These are phyloP conservation scores for Hippocampus mohnikei DNA, from an alignment of 2,113 vertebrate species.

Conservation along the genomic window DNA sequence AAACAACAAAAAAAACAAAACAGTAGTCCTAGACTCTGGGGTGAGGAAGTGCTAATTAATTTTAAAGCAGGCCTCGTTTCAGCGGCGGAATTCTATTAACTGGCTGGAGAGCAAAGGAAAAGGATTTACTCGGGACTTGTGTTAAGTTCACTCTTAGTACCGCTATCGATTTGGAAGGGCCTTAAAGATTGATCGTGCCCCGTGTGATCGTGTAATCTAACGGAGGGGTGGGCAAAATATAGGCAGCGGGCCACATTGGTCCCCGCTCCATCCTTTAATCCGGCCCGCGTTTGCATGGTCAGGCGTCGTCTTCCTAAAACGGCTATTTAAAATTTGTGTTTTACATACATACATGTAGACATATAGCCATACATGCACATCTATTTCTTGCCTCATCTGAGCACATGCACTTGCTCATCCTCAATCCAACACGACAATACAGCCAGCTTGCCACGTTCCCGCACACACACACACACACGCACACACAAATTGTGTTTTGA, in stretches of 20 bases:
- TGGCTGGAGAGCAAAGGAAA: slow-evolving; percentile 11
- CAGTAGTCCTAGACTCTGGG: slow-evolving; percentile 42
- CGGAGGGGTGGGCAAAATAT: not conserved
- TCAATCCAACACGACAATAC: not conserved
- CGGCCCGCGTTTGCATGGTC: not conserved
- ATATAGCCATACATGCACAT: too few species aligned
- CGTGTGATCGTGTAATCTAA: not conserved
- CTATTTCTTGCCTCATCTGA: too few species aligned
- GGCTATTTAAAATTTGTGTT: not conserved
- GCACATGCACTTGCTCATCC: too few species aligned
- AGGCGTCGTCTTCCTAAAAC: not conserved
- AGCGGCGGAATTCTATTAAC: slow-evolving; percentile 5
- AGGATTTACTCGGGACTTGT: slow-evolving; percentile 1
- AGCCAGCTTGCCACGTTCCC: not conserved
- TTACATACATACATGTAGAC: too few species aligned
- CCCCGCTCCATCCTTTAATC: not conserved
- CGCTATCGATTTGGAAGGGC: not conserved
- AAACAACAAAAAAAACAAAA: slow-evolving; percentile 24
- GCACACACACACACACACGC: too few species aligned
- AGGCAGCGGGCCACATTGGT: not conserved
- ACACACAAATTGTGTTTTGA: slow-evolving; percentile 11
- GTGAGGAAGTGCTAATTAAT: slow-evolving; percentile 16
- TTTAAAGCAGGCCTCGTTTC: slow-evolving; percentile 29
- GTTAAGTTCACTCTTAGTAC: slow-evolving; percentile 12
- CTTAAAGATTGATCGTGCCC: not conserved